Percentiles rank a stretch among this genome's conserved stretches.
Conservation (phyloP, 2,888 invertebrate genomes). For the Leptura quadrifasciata region DNA sequence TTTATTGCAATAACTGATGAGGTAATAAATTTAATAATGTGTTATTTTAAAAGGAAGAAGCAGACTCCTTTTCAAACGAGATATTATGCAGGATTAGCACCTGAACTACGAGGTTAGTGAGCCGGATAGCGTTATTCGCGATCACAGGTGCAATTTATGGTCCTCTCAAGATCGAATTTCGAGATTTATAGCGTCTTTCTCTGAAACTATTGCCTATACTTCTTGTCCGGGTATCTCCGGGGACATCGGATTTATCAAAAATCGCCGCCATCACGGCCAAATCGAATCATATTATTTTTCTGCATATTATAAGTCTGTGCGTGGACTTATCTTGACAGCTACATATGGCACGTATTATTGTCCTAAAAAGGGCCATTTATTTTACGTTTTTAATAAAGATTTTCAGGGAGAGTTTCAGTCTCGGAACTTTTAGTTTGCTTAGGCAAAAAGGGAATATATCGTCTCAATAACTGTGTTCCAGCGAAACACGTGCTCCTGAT, state of each 20-base stretch:
- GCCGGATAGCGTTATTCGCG: conserved; percentile 70
- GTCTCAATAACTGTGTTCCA: neutral
- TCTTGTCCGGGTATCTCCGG: conserved; percentile 72
- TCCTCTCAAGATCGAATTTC: conserved; percentile 73
- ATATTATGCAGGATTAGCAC: conserved; percentile 33
- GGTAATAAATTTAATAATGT: no score
- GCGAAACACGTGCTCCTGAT: neutral
- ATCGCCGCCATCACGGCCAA: conserved; percentile 68
- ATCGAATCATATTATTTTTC: conserved; percentile 71
- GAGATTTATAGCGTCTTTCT: conserved; percentile 73
- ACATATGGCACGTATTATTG: conserved; percentile 55
- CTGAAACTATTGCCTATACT: conserved; percentile 64
- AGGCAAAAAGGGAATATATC: neutral
- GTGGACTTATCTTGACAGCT: conserved; percentile 55
- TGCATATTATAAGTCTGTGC: conserved; percentile 62
- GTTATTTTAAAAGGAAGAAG: no score
- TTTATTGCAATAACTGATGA: no score
- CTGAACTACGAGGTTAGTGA: conserved; percentile 64
- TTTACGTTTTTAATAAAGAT: conserved; percentile 51
- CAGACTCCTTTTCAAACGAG: neutral
- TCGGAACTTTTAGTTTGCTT: conserved; percentile 26
- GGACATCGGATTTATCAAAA: conserved; percentile 72
- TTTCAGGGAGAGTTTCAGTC: conserved; percentile 20
- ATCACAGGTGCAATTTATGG: conserved; percentile 74
- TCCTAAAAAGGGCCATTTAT: conserved; percentile 46